These are phyloP conservation scores for Echinops telfairi DNA, from an alignment of 2,113 vertebrate species.

Conservation along the genomic window DNA sequence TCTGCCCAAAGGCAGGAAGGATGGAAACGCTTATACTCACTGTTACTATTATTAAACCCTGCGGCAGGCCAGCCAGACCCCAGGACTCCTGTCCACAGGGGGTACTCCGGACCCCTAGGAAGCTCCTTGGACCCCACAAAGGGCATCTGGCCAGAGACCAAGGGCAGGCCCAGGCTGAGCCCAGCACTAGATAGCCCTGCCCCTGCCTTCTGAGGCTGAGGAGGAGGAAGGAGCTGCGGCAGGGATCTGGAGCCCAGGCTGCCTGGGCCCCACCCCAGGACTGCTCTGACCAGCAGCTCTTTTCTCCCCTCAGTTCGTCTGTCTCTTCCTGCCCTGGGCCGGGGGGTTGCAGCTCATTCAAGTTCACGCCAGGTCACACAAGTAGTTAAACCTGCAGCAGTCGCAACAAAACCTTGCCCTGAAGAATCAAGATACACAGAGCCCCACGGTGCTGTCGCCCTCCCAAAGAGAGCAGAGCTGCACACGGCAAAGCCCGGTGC, in stretches of 20 bases:
- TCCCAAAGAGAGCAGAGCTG: too few species aligned
- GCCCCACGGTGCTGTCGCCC: not conserved
- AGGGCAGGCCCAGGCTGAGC: constrained; percentile 1
- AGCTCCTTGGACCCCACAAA: constrained; percentile 73
- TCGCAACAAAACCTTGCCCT: constrained; percentile 12
- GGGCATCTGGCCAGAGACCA: constrained; percentile 61
- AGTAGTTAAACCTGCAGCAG: constrained; percentile 18
- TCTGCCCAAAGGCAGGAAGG: constrained; percentile 93
- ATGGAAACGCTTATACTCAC: constrained; percentile 95
- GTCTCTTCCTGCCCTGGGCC: not conserved
- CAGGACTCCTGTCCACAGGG: constrained; percentile 79
- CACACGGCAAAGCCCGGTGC: not conserved
- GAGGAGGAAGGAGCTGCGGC: constrained; percentile 24
- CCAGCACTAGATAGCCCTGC: constrained; percentile 27
- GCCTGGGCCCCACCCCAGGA: constrained; percentile 10
- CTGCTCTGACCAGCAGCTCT: constrained; percentile 63
- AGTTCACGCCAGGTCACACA: not conserved
- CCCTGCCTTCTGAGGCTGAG: constrained; percentile 18
- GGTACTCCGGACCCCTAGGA: constrained; percentile 58
- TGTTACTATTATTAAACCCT: constrained; percentile 91
- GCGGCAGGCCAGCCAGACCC: constrained; percentile 76
- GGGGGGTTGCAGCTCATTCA: not conserved
- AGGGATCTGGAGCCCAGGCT: constrained; percentile 7
- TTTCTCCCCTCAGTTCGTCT: too few species aligned
- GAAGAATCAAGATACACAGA: not conserved